Evolutionary conservation across 2,797 vertebrate species (phyloP), one percentile per base, ranked within the genome.

Genomic region (Sebastes melanostomus): DNA sequence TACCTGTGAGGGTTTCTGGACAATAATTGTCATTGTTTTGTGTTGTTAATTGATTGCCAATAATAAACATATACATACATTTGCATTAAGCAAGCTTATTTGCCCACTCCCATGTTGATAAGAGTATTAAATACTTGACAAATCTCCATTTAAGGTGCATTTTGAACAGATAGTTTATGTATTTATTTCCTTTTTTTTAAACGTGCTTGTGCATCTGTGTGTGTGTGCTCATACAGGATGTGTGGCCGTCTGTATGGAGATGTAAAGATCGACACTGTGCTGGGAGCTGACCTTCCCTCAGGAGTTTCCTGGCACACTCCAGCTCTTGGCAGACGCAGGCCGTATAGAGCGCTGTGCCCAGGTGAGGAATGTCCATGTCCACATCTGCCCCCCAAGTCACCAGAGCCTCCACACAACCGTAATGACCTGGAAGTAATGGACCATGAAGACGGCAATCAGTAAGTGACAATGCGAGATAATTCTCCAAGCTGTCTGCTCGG

Each of bases 311-410:
- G 91, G 97, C 94, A 73, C 97, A 99, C 66, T 96, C 95, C 66
- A 97, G 96, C 85, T 98, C 96, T 86, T 96, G 97, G 80, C 96
- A 96, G 87, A 96, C 38, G 67, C 97, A 98, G 61, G 98, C 97
- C 8, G 96, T 96, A 25, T 98, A 99, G 22, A 99, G 96, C 55
- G 97, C 96, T 0, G 98, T 99, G 90, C 98, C 98, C 93, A 98
- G 89, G 78, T 98, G 97, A 93, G 97, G 97, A 91, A 98, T 96
- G 78, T 98, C 96, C 93, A 96, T 96, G 92, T 99, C 98, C 89
- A 98, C 96, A 68, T 99, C 97, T 84, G 96, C 94, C 68, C 97
- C 98, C 96, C 97, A 98, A 73, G 97, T 96, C 82, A 99, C 95
- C 88, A 99, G 94, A 11, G 95, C 95, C 83, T 97, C 97, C 71